Conservation (phyloP, 2,888 invertebrate genomes). For the Alloscopus bannaensis region DNA sequence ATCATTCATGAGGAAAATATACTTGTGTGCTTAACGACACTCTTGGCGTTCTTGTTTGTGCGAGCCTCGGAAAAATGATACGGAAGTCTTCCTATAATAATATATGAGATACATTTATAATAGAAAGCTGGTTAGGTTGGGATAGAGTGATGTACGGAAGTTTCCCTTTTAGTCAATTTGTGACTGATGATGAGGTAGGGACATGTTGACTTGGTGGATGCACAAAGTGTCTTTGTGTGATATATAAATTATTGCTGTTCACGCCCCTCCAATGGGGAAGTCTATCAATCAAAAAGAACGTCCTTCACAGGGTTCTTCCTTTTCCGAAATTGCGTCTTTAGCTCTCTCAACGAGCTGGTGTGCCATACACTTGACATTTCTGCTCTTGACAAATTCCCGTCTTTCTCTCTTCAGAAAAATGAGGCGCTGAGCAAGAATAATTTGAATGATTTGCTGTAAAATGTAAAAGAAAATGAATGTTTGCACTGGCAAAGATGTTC, state of each 20-base stretch:
- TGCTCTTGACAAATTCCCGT: too few species aligned
- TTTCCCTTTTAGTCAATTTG: slow-evolving; percentile 11
- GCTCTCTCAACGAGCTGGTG: too few species aligned
- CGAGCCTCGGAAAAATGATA: too few species aligned
- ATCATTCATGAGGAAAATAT: too few species aligned
- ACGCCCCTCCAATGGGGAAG: slow-evolving; percentile 45
- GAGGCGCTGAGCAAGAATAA: neutral
- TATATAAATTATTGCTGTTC: slow-evolving; percentile 24
- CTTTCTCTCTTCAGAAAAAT: neutral
- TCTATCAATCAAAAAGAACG: slow-evolving; percentile 50
- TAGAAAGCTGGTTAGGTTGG: too few species aligned
- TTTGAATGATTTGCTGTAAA: neutral
- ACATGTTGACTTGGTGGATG: slow-evolving; percentile 40
- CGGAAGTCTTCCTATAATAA: too few species aligned
- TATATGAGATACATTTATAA: too few species aligned
- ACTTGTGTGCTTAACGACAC: too few species aligned
- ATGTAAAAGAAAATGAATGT: neutral
- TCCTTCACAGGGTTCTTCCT: slow-evolving; percentile 27
- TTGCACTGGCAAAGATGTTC: neutral
- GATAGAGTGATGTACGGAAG: too few species aligned
- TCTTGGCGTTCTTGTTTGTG: neutral
- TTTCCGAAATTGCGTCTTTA: too few species aligned
- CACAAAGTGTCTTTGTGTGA: slow-evolving; percentile 36
- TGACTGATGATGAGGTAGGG: slow-evolving; percentile 43
- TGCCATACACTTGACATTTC: slow-evolving; percentile 49